Evolutionary conservation across 92 coral and sea anemone genomes (phyloP).

Genomic region (Epizoanthus ramosus): DNA sequence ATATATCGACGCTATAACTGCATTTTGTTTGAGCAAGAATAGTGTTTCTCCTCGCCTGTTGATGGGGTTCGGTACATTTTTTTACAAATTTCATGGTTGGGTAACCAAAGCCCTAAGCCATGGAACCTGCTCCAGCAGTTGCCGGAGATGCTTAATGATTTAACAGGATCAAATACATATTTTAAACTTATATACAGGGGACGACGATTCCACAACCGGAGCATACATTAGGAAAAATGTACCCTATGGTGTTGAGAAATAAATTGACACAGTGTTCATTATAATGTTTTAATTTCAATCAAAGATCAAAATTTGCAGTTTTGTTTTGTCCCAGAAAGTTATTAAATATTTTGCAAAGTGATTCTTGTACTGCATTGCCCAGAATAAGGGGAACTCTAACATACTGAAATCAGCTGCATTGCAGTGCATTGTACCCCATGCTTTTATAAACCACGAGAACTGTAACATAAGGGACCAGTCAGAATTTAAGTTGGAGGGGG

Average conservation of each 20-base stretch:
- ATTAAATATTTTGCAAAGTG: conserved; percentile 48
- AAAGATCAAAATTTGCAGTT: conserved; percentile 13
- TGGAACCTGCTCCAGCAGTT: no score
- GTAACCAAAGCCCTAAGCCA: not conserved
- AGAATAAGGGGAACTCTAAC: conserved; percentile 46
- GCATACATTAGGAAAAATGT: no score
- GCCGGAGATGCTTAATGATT: no score
- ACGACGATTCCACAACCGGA: no score
- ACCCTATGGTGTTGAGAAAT: not conserved
- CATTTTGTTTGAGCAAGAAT: no score
- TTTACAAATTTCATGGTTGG: not conserved
- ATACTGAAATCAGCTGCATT: conserved; percentile 39
- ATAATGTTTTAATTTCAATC: not conserved
- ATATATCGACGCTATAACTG: no score
- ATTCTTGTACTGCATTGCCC: conserved; percentile 49
- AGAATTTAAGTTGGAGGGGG: no score
- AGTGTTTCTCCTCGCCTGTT: conserved; percentile 11
- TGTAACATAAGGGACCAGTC: conserved; percentile 28
- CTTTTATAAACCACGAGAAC: conserved; percentile 46
- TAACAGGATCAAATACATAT: no score
- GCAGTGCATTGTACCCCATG: conserved; percentile 50
- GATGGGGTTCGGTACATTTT: conserved; percentile 21
- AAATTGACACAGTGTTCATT: not conserved
- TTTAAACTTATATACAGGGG: no score
- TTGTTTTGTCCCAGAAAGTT: conserved; percentile 20